phyloP scores from a whole-genome alignment of 2,113 vertebrate species.

The Misgurnus anguillicaudatus region DNA sequence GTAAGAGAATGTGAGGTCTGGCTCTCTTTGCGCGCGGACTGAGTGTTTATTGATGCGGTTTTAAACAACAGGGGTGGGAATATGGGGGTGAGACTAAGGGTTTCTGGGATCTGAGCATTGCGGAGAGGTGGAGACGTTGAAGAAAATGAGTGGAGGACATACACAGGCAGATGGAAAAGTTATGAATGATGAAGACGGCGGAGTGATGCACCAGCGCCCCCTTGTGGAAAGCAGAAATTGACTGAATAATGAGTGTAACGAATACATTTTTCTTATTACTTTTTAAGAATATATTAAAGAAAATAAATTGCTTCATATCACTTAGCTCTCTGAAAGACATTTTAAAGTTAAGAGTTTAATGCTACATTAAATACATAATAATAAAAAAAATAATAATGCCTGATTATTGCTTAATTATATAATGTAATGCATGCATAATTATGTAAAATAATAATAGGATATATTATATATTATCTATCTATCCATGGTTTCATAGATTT shows the following conservation, averaged over 20 bases:
- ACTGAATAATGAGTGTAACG: neutral
- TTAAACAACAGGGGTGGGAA: conserved; percentile 28
- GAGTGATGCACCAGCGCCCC: conserved; percentile 1
- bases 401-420: neutral
- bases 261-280: neutral
- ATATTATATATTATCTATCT: neutral
- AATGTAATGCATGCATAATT: neutral
- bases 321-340: no score
- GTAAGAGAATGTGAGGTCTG: conserved; percentile 11
- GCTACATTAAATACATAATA: no score
- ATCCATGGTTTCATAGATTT: neutral
- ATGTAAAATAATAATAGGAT: neutral
- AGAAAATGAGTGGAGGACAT: neutral
- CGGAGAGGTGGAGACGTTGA: conserved; percentile 29
- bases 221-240: conserved; percentile 10
- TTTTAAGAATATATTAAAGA: neutral
- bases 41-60: conserved; percentile 13
- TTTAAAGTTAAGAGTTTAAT: no score
- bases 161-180: conserved; percentile 4
- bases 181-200: conserved; percentile 12
- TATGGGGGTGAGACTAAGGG: conserved; percentile 8
- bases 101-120: conserved; percentile 16
- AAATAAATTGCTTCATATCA: no score
- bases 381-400: no score
- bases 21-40: conserved; percentile 11